phyloP scores from a whole-genome alignment of 2,113 vertebrate species.

The Marmota flaviventris region DNA sequence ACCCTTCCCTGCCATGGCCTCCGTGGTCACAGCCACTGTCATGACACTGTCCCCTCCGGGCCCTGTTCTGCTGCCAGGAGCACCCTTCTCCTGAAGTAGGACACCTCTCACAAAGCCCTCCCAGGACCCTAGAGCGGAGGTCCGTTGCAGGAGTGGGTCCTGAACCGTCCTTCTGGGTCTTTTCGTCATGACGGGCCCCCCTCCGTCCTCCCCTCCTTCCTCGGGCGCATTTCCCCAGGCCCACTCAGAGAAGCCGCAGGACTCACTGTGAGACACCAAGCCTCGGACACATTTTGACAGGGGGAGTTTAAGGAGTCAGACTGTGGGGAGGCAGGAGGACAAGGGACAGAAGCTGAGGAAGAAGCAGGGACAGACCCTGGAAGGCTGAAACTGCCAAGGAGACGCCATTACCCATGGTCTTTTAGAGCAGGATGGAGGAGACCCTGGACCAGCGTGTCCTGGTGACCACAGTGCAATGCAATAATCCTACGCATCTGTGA shows the following conservation, averaged over 20 bases:
- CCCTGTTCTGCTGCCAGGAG: neutral
- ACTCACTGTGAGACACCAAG: neutral
- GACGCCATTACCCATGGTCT: neutral
- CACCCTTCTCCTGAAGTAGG: neutral
- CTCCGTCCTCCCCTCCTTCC: neutral
- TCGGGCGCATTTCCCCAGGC: neutral
- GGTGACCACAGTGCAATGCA: rapidly evolving
- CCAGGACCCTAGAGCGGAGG: neutral
- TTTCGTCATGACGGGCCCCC: neutral
- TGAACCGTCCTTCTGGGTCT: neutral
- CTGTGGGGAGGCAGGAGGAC: rapidly evolving
- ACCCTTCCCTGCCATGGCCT: neutral
- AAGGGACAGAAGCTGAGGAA: neutral
- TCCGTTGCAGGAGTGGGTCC: neutral
- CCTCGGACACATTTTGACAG: neutral
- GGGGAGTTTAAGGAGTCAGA: neutral
- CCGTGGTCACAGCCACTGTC: neutral
- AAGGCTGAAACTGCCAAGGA: neutral
- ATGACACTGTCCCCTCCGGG: neutral
- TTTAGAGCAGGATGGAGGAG: neutral
- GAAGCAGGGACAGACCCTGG: neutral
- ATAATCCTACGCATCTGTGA: neutral
- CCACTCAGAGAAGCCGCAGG: neutral
- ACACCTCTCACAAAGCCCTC: neutral
- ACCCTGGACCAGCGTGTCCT: neutral